Evolutionary conservation across 2,113 vertebrate species (phyloP).

Genomic region (Eulacestoma nigropectus): DNA sequence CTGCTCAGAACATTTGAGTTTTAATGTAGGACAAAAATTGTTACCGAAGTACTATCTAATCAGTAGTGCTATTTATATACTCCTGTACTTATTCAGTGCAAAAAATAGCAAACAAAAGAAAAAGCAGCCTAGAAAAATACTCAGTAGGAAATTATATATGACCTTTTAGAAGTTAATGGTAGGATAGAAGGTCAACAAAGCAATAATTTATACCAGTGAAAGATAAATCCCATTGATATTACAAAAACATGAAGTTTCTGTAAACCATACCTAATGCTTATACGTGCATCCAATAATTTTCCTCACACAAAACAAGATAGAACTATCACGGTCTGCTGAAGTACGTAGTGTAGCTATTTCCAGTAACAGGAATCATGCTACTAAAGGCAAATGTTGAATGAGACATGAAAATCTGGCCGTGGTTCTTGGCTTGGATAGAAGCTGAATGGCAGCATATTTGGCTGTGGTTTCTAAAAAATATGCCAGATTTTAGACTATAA

Average conservation of each 20-base stretch:
- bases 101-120: not conserved
- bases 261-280: not conserved
- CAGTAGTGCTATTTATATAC: not conserved
- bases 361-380: not conserved
- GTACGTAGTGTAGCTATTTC: not conserved
- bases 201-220: not conserved
- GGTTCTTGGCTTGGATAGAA: not conserved
- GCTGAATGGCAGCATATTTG: not conserved
- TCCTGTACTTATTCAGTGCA: not conserved
- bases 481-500: not conserved
- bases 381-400: not conserved
- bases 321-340: not conserved
- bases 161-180: not conserved
- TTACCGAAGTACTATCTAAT: not conserved
- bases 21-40: not conserved
- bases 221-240: not conserved
- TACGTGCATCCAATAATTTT: not conserved
- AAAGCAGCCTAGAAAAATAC: not conserved
- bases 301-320: not conserved
- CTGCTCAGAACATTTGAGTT: not conserved
- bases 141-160: not conserved
- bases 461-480: not conserved
- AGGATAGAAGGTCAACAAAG: not conserved
- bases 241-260: not conserved
- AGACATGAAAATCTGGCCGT: not conserved